Evolutionary conservation across 2,797 vertebrate genomes (phyloP), one percentile per base, ranked within the genome.

Genomic region (Cynopterus sphinx): DNA sequence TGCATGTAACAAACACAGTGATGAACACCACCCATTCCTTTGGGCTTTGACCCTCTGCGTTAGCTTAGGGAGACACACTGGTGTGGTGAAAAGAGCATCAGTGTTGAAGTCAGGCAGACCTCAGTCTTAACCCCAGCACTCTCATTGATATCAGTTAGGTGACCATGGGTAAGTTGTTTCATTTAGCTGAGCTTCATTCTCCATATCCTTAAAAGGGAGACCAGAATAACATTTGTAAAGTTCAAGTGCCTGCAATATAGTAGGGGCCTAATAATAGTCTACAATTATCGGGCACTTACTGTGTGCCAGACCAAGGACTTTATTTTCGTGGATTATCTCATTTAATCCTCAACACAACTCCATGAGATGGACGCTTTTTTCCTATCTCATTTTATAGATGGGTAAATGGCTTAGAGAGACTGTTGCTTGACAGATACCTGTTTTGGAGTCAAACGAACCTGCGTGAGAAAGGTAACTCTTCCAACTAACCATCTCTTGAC

Each of bases 141-240:
- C 11, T 73, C 46, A 24, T 41, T 57, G 61, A 24, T 67, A 41
- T 39, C 59, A 53, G 9, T 24, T 31, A 53, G 59, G 43, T 87
- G 71, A 87, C 41, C 33, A n/a, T 33, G 41, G 31, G 31, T 8
- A 79, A 57, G 9, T 65, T 89, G 63, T 67, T 83, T 79, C 9
- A 53, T 61, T 70, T 68, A 59, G 22, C n/a, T 89, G 51, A 57
- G 10, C 65, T 39, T 92, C 12, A 22, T 22, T 70, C 68, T 49
- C 68, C 24, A 75, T 19, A 15, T 78, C 79, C 43, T 78, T 73
- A 63, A 84, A 70, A 68, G 57, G 46, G 87, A 49, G 41, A 21
- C n/a, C 67, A 59, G 36, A 91, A 61, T 74, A n/a, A 31, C 17
- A n/a, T 65, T 75, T 77, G 53, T 78, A n/a, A 96, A 88, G 22